Conservation (phyloP, 2,797 vertebrate genomes). For the Odontamblyopus lacepedii region DNA sequence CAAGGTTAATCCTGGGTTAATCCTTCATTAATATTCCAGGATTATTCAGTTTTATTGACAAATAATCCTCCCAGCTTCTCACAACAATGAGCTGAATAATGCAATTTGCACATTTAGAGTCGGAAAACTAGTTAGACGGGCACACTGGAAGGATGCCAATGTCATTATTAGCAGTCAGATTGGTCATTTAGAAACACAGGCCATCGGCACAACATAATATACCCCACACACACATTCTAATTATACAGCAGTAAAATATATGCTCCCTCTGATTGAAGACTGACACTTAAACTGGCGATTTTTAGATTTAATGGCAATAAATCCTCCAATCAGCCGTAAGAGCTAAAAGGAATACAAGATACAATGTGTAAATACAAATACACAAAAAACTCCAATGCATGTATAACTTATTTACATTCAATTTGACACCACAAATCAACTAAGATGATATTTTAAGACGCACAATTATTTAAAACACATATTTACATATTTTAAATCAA, state of each 20-base stretch:
- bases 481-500: no score
- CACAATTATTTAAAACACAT: no score
- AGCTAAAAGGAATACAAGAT: no score
- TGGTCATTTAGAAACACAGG: constrained; percentile 10
- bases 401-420: no score
- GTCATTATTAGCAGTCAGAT: constrained; percentile 7
- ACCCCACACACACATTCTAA: neutral
- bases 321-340: no score
- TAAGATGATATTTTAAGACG: no score
- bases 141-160: constrained; percentile 10
- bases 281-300: no score
- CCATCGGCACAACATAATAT: neutral
- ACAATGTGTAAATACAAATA: no score
- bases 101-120: constrained; percentile 5
- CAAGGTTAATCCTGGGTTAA: constrained; percentile 18
- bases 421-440: no score
- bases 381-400: no score
- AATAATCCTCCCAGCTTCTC: constrained; percentile 13
- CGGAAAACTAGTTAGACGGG: neutral
- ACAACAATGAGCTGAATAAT: constrained; percentile 12
- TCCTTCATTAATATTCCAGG: constrained; percentile 16
- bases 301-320: no score
- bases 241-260: neutral
- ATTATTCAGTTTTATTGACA: constrained; percentile 9
- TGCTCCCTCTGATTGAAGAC: neutral